Conservation (phyloP, 2,113 vertebrate genomes). For the Gymnogyps californianus region DNA sequence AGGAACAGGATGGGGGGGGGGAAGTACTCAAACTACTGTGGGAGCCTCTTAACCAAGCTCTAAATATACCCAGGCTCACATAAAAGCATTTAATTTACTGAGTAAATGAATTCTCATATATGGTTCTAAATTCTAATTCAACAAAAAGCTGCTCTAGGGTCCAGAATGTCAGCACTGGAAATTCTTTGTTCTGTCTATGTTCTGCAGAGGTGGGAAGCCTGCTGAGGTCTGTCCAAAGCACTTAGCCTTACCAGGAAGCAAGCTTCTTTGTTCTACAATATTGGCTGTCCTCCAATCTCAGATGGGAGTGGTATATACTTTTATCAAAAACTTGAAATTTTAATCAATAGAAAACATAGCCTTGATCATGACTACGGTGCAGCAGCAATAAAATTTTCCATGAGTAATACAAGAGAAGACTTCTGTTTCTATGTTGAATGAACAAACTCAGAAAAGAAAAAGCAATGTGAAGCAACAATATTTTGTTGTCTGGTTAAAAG, state of each 20-base stretch:
- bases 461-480: background rate
- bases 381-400: background rate
- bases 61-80: background rate
- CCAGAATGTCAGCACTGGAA: background rate
- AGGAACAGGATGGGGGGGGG: background rate
- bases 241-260: background rate
- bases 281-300: background rate
- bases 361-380: background rate
- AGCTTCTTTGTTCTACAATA: background rate
- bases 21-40: background rate
- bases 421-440: background rate
- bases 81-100: conserved; percentile 29
- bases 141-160: background rate
- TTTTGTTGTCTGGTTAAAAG: background rate
- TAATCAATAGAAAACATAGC: background rate
- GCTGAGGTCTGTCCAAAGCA: background rate
- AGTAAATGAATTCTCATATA: background rate
- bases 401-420: background rate
- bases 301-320: background rate
- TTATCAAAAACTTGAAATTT: background rate
- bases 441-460: background rate
- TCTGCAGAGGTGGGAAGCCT: background rate
- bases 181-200: background rate
- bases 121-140: background rate
- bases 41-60: background rate